Evolutionary conservation across 2,888 invertebrate species (phyloP).

Genomic region (Euspilapteryx auroguttella): DNA sequence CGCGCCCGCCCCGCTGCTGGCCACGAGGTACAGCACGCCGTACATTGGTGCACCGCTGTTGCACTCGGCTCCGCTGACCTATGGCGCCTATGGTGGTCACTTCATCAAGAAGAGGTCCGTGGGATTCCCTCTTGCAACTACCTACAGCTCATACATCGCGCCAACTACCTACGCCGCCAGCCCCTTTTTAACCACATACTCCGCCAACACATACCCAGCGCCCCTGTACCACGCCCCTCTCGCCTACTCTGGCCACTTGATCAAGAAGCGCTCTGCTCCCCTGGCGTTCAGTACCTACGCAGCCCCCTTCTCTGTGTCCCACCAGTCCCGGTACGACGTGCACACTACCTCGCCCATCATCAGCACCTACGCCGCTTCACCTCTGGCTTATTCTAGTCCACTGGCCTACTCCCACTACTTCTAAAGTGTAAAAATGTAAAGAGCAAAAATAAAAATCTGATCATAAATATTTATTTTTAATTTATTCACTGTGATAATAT

Average conservation of each 20-base stretch:
- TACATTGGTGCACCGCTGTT: no score
- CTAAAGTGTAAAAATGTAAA: neutral
- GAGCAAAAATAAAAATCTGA: neutral
- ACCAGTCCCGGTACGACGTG: conserved; percentile 22
- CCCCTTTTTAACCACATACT: no score
- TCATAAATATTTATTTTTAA: no score
- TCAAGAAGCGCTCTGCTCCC: conserved; percentile 20
- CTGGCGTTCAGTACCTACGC: conserved; percentile 15
- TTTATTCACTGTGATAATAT: no score
- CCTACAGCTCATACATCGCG: no score
- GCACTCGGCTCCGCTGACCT: conserved; percentile 17
- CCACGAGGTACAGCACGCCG: conserved; percentile 20
- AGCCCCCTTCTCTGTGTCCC: conserved; percentile 20
- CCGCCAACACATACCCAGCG: no score
- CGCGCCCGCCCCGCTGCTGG: conserved; percentile 11
- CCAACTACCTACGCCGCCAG: no score
- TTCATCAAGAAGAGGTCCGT: conserved; percentile 37
- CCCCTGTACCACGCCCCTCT: no score
- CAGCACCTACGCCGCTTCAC: conserved; percentile 16
- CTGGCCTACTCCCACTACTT: conserved; percentile 8
- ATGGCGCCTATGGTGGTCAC: conserved; percentile 14
- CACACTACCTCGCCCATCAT: conserved; percentile 15
- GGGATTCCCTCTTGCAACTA: no score
- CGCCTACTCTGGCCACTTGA: no score
- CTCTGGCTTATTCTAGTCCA: conserved; percentile 13